Base-by-base conservation (phyloP, 1,140 invertebrate species). In the Kradibia gibbosae region DNA sequence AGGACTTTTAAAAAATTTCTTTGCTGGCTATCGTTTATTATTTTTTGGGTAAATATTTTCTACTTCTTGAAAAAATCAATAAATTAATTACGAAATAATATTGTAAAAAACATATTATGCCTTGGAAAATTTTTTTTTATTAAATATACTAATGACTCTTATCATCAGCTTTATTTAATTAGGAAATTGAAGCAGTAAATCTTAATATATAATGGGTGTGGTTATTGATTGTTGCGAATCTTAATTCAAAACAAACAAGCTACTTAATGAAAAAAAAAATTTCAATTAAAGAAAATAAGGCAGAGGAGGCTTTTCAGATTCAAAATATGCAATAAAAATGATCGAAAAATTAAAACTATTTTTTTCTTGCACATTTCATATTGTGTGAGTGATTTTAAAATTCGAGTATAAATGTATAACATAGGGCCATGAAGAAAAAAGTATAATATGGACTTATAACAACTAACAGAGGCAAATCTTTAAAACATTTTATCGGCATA, bases 401-500 rank as follows among this genome's bases (percentile, higher is more conserved):
- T 45, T 67, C 45, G 22, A 62, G 31, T 77, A 15, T 15, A 65
- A 36, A 42, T 36, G 25, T n/a, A 57, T 7, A 45, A 31, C 53
- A 36, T 5, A 3, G 17, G 72, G 28, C 15, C n/a, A 15, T 15
- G 11, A 31, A 36, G 42, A 15, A 20, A 2, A 1, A 25, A 25
- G 60, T 31, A 15, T 13, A 55, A 28, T 25, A 65, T 10, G 45
- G 17, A 25, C n/a, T 31, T 15, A 65, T 8, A 25, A 76, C 48
- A 74, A 28, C 28, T 25, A 28, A 76, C 65, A 55, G 70, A 36
- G 81, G 83, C 72, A 57, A 85, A 67, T 50, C 73, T 65, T 48
- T 48, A 75, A 73, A 79, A 77, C 53, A 55, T 39, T 76, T 48
- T 7, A 39, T 17, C 39, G 31, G 36, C 45, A 80, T 65, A 71